Conservation (phyloP, 1,140 invertebrate species). For the Amphibalanus amphitrite region DNA sequence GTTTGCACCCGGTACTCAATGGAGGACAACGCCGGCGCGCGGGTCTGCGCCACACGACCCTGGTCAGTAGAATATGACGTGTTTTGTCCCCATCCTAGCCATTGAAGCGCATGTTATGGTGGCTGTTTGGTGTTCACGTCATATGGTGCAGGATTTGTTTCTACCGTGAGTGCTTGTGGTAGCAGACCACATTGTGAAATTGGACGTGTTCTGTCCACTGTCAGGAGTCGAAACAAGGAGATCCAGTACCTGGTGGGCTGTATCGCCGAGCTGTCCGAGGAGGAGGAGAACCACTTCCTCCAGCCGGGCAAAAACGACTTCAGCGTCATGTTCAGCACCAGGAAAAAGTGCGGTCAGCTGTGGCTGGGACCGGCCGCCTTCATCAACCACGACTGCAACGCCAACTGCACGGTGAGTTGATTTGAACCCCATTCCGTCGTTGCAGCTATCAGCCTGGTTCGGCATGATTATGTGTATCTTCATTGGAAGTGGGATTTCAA, state of each 20-base stretch:
- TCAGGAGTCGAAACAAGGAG: constrained; percentile 74
- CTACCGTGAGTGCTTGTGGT: no score
- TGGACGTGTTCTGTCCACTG: no score
- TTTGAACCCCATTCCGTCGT: no score
- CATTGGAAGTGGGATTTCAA: no score
- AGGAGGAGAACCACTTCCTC: constrained; percentile 79
- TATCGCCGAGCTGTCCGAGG: constrained; percentile 84
- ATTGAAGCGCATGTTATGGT: no score
- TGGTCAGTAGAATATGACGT: no score
- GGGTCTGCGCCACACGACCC: constrained; percentile 83
- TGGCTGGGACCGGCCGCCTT: constrained; percentile 97
- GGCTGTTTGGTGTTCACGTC: no score
- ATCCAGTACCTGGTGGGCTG: constrained; percentile 90
- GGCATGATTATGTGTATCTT: no score
- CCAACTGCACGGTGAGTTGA: constrained; percentile 76
- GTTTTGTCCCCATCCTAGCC: no score
- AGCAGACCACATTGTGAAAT: no score
- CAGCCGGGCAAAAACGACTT: constrained; percentile 94
- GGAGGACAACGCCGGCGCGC: constrained; percentile 87
- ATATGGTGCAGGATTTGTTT: no score
- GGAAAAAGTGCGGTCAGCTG: constrained; percentile 96
- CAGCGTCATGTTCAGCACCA: constrained; percentile 94
- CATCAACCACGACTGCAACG: constrained; percentile 95
- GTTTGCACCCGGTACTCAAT: constrained; percentile 87
- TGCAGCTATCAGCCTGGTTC: no score